These are phyloP conservation scores for Lochmaea capreae DNA, from an alignment of 2,888 invertebrate genomes.

Conservation along the genomic window DNA sequence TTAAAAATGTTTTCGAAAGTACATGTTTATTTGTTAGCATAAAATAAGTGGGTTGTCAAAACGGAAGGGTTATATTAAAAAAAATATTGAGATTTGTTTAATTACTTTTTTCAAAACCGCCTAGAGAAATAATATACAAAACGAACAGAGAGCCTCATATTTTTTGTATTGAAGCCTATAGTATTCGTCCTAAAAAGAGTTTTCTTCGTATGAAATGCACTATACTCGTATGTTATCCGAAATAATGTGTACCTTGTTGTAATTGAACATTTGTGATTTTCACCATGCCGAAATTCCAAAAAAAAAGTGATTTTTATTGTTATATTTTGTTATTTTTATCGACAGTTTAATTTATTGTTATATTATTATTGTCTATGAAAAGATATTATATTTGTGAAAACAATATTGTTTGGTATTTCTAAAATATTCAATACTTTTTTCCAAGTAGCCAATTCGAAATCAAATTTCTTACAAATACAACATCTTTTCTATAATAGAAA, in stretches of 20 bases:
- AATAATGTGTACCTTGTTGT: constrained; percentile 21
- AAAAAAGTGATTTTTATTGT: constrained; percentile 41
- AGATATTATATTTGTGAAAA: constrained; percentile 18
- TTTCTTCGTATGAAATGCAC: not conserved
- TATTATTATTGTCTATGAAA: constrained; percentile 27
- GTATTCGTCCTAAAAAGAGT: too few relatives aligned
- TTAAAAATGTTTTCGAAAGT: too few relatives aligned
- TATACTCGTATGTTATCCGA: not conserved
- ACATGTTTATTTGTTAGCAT: too few relatives aligned
- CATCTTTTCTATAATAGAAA: not conserved
- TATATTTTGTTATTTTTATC: constrained; percentile 44
- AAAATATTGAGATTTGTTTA: too few relatives aligned
- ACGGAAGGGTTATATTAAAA: too few relatives aligned
- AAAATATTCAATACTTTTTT: constrained; percentile 34
- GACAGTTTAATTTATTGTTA: constrained; percentile 44
- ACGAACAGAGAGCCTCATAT: too few relatives aligned
- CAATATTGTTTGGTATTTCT: too few relatives aligned
- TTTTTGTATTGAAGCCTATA: too few relatives aligned
- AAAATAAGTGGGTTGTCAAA: too few relatives aligned
- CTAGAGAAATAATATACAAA: too few relatives aligned
- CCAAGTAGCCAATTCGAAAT: constrained; percentile 44
- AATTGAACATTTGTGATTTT: constrained; percentile 40
- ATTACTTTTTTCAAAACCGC: too few relatives aligned
- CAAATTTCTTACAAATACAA: not conserved
- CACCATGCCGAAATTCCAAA: constrained; percentile 43